Percentiles rank a stretch among this genome's conserved stretches.
phyloP scores from a whole-genome alignment of 2,888 invertebrate species.

The Lycia hirtaria region DNA sequence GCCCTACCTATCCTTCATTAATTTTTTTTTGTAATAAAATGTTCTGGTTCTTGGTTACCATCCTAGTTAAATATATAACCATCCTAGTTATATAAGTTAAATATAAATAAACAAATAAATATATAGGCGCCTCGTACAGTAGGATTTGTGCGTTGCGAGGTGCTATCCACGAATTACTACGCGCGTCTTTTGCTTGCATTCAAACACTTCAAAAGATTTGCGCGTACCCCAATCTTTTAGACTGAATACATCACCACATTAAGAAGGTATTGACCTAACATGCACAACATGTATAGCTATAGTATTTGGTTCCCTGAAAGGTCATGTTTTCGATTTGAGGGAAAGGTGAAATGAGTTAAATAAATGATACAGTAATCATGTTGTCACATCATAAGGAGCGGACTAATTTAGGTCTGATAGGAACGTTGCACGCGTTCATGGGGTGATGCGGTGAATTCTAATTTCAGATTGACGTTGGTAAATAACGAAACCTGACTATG shows the following conservation, averaged over 20 bases:
- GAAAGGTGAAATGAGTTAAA: constrained; percentile 15
- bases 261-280: neutral
- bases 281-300: constrained; percentile 38
- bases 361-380: constrained; percentile 10
- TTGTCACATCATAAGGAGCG: neutral
- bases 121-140: too few species aligned
- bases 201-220: too few species aligned
- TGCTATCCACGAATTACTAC: too few species aligned
- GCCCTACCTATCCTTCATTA: too few species aligned
- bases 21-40: too few species aligned
- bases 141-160: too few species aligned
- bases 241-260: constrained; percentile 1
- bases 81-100: too few species aligned
- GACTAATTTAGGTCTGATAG: neutral
- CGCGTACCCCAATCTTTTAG: too few species aligned
- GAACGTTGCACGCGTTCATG: neutral
- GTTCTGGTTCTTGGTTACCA: too few species aligned
- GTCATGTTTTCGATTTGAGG: constrained; percentile 29
- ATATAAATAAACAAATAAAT: too few species aligned
- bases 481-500: constrained; percentile 3
- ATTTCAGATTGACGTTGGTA: constrained; percentile 1
- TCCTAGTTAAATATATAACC: too few species aligned
- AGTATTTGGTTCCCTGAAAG: constrained; percentile 39
- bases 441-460: constrained; percentile 8
- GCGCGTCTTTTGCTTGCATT: too few species aligned